These are phyloP conservation scores for Sus cebifrons DNA, from an alignment of 2,797 vertebrate species.

Conservation along the genomic window DNA sequence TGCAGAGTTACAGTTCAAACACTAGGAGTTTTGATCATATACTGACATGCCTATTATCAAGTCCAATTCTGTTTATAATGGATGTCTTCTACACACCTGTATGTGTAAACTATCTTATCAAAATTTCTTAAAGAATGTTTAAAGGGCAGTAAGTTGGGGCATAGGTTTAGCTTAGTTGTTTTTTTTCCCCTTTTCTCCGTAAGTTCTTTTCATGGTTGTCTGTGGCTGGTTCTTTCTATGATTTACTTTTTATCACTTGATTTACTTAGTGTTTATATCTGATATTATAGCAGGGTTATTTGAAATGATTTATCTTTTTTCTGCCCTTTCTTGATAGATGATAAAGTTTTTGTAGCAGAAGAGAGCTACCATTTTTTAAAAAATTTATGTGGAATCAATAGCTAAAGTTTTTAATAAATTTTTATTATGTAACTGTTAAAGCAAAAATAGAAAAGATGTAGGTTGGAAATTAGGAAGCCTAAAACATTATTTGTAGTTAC, in stretches of 20 bases:
- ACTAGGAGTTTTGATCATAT: constrained; percentile 13
- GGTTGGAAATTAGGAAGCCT: constrained; percentile 71
- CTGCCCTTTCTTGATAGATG: constrained; percentile 53
- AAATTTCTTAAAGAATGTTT: constrained; percentile 70
- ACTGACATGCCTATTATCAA: background rate
- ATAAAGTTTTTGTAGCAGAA: constrained; percentile 37
- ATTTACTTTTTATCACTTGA: constrained; percentile 65
- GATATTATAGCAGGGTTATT: constrained; percentile 4
- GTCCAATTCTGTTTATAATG: background rate
- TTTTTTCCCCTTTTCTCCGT: background rate
- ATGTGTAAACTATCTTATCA: constrained; percentile 20
- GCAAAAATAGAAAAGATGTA: constrained; percentile 73
- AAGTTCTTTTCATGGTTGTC: constrained; percentile 6
- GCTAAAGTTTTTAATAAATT: constrained; percentile 77
- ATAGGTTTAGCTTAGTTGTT: background rate
- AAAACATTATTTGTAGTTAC: constrained; percentile 79
- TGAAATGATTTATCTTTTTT: constrained; percentile 55
- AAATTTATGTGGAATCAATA: constrained; percentile 58
- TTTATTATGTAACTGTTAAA: constrained; percentile 81
- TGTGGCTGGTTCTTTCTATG: constrained; percentile 29
- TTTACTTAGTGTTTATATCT: constrained; percentile 65
- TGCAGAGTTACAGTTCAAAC: constrained; percentile 44
- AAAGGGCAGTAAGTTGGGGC: constrained; percentile 41
- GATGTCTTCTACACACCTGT: constrained; percentile 18
- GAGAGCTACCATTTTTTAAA: constrained; percentile 1